These are phyloP conservation scores for Atta texana DNA, from an alignment of 1,140 invertebrate species.

Conservation along the genomic window DNA sequence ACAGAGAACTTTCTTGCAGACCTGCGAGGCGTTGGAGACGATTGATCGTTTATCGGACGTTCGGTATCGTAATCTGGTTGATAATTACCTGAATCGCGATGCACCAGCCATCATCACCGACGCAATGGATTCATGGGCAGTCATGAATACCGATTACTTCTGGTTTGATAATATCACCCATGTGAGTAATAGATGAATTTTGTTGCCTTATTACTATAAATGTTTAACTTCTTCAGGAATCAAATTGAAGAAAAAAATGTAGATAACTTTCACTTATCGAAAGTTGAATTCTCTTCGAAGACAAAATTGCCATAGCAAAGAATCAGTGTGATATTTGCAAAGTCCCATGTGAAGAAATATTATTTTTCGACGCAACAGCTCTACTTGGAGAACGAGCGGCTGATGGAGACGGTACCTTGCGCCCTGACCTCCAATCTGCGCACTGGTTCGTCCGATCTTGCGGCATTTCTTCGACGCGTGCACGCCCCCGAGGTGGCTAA, in stretches of 20 bases:
- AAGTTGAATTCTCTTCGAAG: background rate
- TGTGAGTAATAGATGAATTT: slow-evolving; percentile 80
- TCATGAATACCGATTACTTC: slow-evolving; percentile 88
- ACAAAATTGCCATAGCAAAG: background rate
- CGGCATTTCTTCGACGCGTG: slow-evolving; percentile 89
- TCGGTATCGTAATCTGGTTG: slow-evolving; percentile 88
- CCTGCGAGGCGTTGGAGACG: slow-evolving; percentile 88
- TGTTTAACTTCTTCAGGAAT: background rate
- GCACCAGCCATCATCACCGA: slow-evolving; percentile 91
- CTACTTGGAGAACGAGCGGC: slow-evolving; percentile 87
- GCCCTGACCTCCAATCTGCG: slow-evolving; percentile 90
- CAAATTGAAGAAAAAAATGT: background rate
- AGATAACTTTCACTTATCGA: background rate
- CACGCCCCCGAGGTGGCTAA: slow-evolving; percentile 89
- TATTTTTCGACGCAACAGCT: slow-evolving; percentile 78
- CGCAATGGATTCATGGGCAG: slow-evolving; percentile 90
- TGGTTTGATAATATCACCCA: slow-evolving; percentile 90
- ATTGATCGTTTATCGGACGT: slow-evolving; percentile 89
- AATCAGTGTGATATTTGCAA: background rate
- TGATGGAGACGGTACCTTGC: slow-evolving; percentile 90
- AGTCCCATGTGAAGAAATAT: background rate
- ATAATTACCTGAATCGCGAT: slow-evolving; percentile 90
- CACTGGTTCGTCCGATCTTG: slow-evolving; percentile 89
- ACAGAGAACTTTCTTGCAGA: slow-evolving; percentile 84
- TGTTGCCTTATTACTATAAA: background rate